These are phyloP conservation scores for Desmophyllum pertusum DNA, from an alignment of 92 coral and sea anemone species.

Conservation along the genomic window DNA sequence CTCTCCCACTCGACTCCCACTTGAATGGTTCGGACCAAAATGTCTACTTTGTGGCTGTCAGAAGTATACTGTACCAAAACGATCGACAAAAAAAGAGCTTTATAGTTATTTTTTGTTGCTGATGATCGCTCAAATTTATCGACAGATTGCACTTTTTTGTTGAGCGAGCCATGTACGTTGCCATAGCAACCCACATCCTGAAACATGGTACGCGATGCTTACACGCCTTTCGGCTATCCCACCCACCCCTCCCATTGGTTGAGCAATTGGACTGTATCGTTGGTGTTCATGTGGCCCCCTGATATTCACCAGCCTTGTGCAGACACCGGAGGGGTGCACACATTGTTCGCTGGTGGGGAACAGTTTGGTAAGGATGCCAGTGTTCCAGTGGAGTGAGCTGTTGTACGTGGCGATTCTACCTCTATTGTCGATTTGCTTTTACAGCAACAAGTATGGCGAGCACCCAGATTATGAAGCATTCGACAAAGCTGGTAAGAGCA, in stretches of 20 bases:
- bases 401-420: slow-evolving; percentile 12
- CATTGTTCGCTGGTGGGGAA: not conserved
- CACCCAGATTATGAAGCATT: slow-evolving; percentile 11
- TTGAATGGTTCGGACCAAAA: no score
- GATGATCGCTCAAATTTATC: not conserved
- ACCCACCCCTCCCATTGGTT: not conserved
- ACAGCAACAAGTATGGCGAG: slow-evolving; percentile 1
- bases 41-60: no score
- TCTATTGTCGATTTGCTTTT: not conserved
- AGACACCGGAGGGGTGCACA: not conserved
- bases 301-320: not conserved
- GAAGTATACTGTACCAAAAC: no score
- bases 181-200: slow-evolving; percentile 18
- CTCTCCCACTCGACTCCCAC: no score
- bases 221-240: slow-evolving; percentile 8
- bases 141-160: slow-evolving; percentile 9
- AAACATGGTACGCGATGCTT: slow-evolving; percentile 13
- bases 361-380: not conserved
- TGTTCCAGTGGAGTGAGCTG: slow-evolving; percentile 7
- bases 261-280: not conserved
- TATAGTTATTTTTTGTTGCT: no score
- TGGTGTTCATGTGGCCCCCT: slow-evolving; percentile 9
- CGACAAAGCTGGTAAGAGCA: slow-evolving; percentile 7
- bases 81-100: no score
- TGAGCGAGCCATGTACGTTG: slow-evolving; percentile 8